Base-by-base conservation (phyloP, 2,888 invertebrate genomes). In the Phengaris arion region DNA sequence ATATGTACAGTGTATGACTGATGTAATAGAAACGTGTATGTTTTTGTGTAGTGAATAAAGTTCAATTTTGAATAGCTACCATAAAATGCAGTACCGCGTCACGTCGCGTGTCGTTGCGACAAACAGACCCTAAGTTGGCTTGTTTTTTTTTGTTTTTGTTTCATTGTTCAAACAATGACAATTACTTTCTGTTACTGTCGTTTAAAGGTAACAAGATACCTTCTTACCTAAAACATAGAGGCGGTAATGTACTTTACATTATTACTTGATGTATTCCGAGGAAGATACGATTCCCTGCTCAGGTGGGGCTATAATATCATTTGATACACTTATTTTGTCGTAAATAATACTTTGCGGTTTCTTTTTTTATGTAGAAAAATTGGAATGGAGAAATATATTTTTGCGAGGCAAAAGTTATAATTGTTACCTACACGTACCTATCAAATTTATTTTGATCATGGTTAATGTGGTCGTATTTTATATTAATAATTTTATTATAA, bases 261-360 rank as follows among this genome's bases (percentile, higher is more conserved):
- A 70, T 15, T 51, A 70, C 70, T 51, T 70, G 51, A 70, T 70
- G 51, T 70, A 70, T 70, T 70, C 70, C 51, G 22, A 70, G 70
- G 35, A 51, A 48, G 51, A 15, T 48, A 12, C 15, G 48, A 51
- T 51, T 52, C 12, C 64, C 70, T 70, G 15, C 51, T 2, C 35
- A 70, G 69, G 46, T 48, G 10, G 9, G 51, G 70, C 12, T 15
- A 22, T 70, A 48, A 12, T 51, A 51, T 15, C 51, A 70, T 70
- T 70, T 70, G 48, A 70, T 70, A 70, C 70, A 15, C 70, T 70
- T 70, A 51, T 70, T 51, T 10, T 12, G 51, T 70, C 51, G 48
- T 51, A 51, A 15, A 52, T 48, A 48, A 51, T 70, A 15, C 51
- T 48, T 70, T 70, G 51, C 12, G 15, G 15, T 51, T 51, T 51